Evolutionary conservation across 92 coral and sea anemone genomes (phyloP), one percentile per base, ranked within the genome.

Genomic region (Epizoanthus scotinus): DNA sequence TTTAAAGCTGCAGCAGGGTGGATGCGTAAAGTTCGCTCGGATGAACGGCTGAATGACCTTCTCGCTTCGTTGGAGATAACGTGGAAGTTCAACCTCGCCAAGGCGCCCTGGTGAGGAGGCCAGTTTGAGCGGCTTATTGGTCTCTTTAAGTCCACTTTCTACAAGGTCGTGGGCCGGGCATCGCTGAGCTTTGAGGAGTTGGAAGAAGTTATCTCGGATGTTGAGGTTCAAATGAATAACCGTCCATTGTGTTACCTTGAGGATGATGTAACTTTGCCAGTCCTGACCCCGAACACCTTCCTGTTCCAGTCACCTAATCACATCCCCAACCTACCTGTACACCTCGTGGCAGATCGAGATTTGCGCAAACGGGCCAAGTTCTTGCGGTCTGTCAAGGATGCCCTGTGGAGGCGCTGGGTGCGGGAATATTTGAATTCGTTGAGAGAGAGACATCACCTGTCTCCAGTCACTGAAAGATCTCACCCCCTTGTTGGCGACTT

Each of bases 321-420:
- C 2, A 6, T 36, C 6, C 42, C 63, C 5, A 9, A n/a, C 2
- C 20, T 58, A n/a, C 63, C 63, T 58, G 63, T 3, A 7, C 63
- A 58, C 20, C 63, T 19, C n/a, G n/a, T n/a, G n/a, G 15, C 25
- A 25, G 65, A 60, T 14, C 29, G 29, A 60, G 34, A 24, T 60
- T 29, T 60, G 24, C 65, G 65, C 26, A 60, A 60, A 29, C 8
- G 65, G 27, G 65, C 65, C 65, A 60, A 60, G 34, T 60, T 60
- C 27, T 31, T 60, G 29, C 65, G 21, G 8, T 21, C 21, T 15
- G 65, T 60, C 65, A 60, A 60, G 65, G 26, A 14, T 21, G 34
- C 24, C 9, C 65, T 60, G 26, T 60, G 65, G 65, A 14, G 8
- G 9, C 65, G 65, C 65, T 60, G 65, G 65, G 65, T 60, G 29